Base-by-base conservation (phyloP, 2,888 invertebrate species). In the Tiliacea citrago region DNA sequence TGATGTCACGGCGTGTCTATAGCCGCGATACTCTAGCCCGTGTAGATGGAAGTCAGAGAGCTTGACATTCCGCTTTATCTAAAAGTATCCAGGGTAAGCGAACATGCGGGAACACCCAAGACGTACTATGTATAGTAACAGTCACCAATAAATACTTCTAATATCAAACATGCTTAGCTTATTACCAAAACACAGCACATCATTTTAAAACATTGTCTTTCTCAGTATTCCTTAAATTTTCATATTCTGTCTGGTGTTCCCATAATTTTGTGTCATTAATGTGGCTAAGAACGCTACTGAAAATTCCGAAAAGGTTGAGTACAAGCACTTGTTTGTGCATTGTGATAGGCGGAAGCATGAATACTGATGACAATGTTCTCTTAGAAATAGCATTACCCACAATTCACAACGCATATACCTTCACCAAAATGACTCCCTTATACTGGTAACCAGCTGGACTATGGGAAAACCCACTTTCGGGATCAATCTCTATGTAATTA, bases 31-130 rank as follows among this genome's bases (percentile, higher is more conserved):
- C 29, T 29, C 29, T 29, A 29, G 29, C 29, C 29, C 29, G 29
- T 29, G 29, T 29, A 29, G 29, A 29, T 29, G 29, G 29, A 3
- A 72, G 12, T 68, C 67, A 72, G 73, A 79, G 77, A 73, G 60
- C 39, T 65, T 74, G 49, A 77, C 60, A 85, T 79, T 83, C 77
- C 68, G 24, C 45, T 74, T 82, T 66, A 71, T 68, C 70, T 63
- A 73, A 82, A 82, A 79, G 61, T 82, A 77, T 74, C 58, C 77
- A 76, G 73, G 83, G 84, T 81, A 86, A 89, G 87, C 88, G 80
- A 81, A 83, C 91, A 90, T 91, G 91, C 91, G 86, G 88, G 87
- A 88, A 85, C 86, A 86, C 88, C 90, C 89, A 86, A 73, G 79
- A 83, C 73, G 77, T 73, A 80, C 79, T 81, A 77, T 73, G 73